Evolutionary conservation across 1,140 invertebrate species (phyloP).

Genomic region (Dinoponera quadriceps): DNA sequence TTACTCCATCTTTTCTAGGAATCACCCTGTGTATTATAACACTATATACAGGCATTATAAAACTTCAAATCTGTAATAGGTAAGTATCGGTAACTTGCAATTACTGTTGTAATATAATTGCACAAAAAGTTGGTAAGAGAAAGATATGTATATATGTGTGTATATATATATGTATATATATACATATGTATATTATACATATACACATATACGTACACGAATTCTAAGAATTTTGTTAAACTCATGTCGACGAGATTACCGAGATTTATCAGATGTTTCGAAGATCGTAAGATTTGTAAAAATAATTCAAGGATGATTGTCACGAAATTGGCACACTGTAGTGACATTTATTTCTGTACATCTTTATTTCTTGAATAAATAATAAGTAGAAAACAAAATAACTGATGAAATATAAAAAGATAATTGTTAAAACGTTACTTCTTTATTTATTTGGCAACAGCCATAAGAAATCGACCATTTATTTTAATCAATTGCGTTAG

Average conservation of each 20-base stretch:
- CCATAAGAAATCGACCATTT: background rate
- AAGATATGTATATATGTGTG: too few relatives aligned
- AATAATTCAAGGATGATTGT: background rate
- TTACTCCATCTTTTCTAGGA: conserved; percentile 11
- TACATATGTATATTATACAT: too few relatives aligned
- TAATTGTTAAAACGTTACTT: background rate
- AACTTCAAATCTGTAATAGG: conserved; percentile 28
- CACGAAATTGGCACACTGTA: background rate
- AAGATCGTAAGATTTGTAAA: background rate
- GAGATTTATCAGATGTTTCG: background rate
- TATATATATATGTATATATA: too few relatives aligned
- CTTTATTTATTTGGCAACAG: conserved; percentile 9
- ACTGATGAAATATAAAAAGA: background rate
- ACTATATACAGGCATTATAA: background rate
- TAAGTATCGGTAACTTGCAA: conserved; percentile 35
- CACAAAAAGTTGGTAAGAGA: conserved; percentile 12
- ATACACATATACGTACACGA: background rate
- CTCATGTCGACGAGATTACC: background rate
- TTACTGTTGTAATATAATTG: conserved; percentile 31
- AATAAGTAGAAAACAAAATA: too few relatives aligned
- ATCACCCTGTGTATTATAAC: background rate
- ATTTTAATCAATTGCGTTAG: conserved; percentile 1
- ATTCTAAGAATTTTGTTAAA: background rate
- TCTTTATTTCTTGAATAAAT: background rate
- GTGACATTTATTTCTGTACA: background rate